Evolutionary conservation across 2,113 vertebrate genomes (phyloP).

Genomic region (Narcine bancroftii): DNA sequence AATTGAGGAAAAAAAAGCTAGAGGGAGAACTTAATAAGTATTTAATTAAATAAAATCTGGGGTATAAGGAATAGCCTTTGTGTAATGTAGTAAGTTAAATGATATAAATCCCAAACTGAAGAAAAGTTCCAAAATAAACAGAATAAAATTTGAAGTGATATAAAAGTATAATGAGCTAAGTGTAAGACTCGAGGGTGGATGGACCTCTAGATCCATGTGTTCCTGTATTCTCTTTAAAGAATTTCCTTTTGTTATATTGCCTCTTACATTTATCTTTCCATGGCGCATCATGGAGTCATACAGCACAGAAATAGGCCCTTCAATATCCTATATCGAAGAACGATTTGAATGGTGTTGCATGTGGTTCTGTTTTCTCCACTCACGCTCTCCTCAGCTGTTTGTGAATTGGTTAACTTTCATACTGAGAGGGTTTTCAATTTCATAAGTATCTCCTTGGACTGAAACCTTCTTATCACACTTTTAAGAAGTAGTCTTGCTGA

Average conservation of each 20-base stretch:
- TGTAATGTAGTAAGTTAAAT: background rate
- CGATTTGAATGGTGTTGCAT: background rate
- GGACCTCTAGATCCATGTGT: too few species aligned
- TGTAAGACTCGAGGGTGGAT: background rate
- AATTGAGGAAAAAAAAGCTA: background rate
- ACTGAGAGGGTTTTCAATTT: background rate
- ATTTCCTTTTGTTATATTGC: too few species aligned
- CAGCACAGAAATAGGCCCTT: too few species aligned
- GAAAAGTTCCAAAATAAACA: background rate
- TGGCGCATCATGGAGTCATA: too few species aligned
- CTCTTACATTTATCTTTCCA: too few species aligned
- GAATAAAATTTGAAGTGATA: background rate
- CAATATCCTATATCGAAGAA: background rate
- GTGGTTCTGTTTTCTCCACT: background rate
- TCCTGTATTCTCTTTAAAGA: too few species aligned
- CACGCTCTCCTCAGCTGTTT: background rate
- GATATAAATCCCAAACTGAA: background rate
- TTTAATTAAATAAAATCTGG: background rate
- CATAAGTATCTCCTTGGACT: background rate
- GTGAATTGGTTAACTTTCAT: background rate
- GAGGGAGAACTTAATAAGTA: background rate
- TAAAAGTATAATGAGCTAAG: background rate
- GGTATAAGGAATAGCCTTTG: background rate
- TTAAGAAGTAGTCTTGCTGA: background rate
- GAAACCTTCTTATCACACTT: background rate